A percentile compares a stretch with the other conserved stretches of the same genome.
Conservation (phyloP, 2,888 invertebrate species). For the Carcina quercana region DNA sequence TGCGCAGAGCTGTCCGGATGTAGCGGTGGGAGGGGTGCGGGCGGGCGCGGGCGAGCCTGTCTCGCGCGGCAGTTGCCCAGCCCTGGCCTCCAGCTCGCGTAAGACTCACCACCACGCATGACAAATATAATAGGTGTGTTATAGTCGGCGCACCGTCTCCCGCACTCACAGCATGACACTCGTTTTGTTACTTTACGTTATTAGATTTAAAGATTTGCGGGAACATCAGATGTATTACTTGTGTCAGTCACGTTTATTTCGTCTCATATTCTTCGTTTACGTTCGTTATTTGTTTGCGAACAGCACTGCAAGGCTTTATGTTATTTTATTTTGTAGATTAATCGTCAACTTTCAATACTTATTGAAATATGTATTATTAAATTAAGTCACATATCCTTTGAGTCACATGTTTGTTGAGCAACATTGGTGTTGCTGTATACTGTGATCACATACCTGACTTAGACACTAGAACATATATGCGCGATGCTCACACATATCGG, state of each 20-base stretch:
- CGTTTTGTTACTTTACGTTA: slow-evolving; percentile 15
- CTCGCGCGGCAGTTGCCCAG: slow-evolving; percentile 25
- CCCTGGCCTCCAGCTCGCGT: slow-evolving; percentile 29
- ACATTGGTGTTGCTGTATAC: no score
- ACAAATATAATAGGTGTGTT: slow-evolving; percentile 54
- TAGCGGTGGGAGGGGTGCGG: slow-evolving; percentile 26
- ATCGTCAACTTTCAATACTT: no score
- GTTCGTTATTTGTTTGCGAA: slow-evolving; percentile 5
- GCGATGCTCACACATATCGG: no score
- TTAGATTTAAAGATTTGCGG: slow-evolving; percentile 2
- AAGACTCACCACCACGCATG: slow-evolving; percentile 59
- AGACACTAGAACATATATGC: no score
- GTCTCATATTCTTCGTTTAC: background rate
- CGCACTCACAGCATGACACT: slow-evolving; percentile 12
- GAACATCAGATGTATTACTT: background rate
- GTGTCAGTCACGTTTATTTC: slow-evolving; percentile 2
- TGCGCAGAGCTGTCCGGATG: slow-evolving; percentile 41
- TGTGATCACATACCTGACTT: no score
- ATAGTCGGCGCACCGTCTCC: slow-evolving; percentile 36
- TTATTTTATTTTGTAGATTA: background rate
- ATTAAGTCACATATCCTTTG: no score
- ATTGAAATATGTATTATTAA: no score
- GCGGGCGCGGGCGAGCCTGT: slow-evolving; percentile 19
- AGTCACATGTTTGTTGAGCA: no score
- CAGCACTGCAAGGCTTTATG: slow-evolving; percentile 10